A percentile compares a stretch with the other conserved stretches of the same genome.
Evolutionary conservation across 2,888 invertebrate species (phyloP).

Genomic region (Argynnis bischoffii): DNA sequence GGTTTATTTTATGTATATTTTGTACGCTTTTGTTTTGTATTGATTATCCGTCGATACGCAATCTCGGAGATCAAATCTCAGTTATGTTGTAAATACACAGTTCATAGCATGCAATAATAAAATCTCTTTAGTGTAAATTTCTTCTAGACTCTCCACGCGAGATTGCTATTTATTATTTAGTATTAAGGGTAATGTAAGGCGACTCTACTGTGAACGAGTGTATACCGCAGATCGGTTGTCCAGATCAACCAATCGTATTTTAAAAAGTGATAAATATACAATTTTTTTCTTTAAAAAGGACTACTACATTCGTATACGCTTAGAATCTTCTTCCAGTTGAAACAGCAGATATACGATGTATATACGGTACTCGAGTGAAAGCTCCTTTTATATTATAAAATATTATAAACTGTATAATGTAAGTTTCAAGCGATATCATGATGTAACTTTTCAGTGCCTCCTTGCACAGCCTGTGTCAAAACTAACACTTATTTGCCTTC

Average conservation of each 20-base stretch:
- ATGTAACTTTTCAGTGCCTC: slow-evolving; percentile 32
- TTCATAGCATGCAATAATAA: slow-evolving; percentile 73
- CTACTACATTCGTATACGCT: slow-evolving; percentile 89
- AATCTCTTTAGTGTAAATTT: slow-evolving; percentile 78
- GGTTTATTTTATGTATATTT: slow-evolving; percentile 74
- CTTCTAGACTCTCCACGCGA: slow-evolving; percentile 72
- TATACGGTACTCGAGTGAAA: slow-evolving; percentile 76
- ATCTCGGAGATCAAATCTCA: slow-evolving; percentile 81
- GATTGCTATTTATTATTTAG: slow-evolving; percentile 81
- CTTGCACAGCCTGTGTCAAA: slow-evolving; percentile 22
- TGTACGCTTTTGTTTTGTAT: slow-evolving; percentile 63
- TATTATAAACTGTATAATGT: slow-evolving; percentile 77
- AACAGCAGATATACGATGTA: slow-evolving; percentile 80
- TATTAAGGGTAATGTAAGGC: slow-evolving; percentile 74
- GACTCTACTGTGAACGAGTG: slow-evolving; percentile 77
- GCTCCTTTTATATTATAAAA: slow-evolving; percentile 79
- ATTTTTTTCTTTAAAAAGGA: slow-evolving; percentile 73
- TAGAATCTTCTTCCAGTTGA: slow-evolving; percentile 79
- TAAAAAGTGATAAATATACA: slow-evolving; percentile 71
- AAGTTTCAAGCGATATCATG: slow-evolving; percentile 70
- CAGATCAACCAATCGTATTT: slow-evolving; percentile 64
- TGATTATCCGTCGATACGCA: slow-evolving; percentile 69
- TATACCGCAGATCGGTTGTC: slow-evolving; percentile 77
- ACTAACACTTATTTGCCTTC: neutral
- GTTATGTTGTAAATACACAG: slow-evolving; percentile 63